Conservation (phyloP, 2,797 vertebrate species). For the Tragelaphus oryx region DNA sequence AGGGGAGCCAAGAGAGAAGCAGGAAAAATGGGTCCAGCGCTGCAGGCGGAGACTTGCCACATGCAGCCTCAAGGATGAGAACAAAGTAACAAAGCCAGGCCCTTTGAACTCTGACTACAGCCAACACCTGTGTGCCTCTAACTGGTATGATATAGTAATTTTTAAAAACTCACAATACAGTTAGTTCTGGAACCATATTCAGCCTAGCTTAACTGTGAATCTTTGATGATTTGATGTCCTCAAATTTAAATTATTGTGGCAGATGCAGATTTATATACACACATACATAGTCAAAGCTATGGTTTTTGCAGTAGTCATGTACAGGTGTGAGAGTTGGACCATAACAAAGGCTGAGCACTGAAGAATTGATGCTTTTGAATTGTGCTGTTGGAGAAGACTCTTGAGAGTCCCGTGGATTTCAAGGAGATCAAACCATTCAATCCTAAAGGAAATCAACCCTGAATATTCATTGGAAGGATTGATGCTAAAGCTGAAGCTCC, state of each 20-base stretch:
- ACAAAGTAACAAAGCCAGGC: background rate
- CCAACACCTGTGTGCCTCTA: background rate
- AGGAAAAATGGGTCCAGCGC: background rate
- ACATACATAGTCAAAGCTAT: background rate
- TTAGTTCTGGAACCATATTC: background rate
- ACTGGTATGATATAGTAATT: background rate
- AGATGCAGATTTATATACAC: background rate
- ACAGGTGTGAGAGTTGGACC: background rate
- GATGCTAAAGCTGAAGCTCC: background rate
- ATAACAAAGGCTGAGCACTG: background rate
- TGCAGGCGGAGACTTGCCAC: background rate
- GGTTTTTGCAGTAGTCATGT: background rate
- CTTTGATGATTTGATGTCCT: background rate
- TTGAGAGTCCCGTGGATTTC: background rate
- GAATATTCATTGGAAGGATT: background rate
- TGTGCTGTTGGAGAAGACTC: background rate
- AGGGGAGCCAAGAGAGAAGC: background rate
- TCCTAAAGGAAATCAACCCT: background rate
- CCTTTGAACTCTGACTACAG: background rate
- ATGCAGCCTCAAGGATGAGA: background rate
- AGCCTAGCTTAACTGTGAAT: background rate
- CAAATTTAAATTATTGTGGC: background rate
- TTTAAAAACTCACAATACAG: background rate
- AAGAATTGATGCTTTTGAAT: background rate
- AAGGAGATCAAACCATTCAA: background rate